Evolutionary conservation across 2,888 invertebrate species (phyloP).

Genomic region (Rhagium mordax): DNA sequence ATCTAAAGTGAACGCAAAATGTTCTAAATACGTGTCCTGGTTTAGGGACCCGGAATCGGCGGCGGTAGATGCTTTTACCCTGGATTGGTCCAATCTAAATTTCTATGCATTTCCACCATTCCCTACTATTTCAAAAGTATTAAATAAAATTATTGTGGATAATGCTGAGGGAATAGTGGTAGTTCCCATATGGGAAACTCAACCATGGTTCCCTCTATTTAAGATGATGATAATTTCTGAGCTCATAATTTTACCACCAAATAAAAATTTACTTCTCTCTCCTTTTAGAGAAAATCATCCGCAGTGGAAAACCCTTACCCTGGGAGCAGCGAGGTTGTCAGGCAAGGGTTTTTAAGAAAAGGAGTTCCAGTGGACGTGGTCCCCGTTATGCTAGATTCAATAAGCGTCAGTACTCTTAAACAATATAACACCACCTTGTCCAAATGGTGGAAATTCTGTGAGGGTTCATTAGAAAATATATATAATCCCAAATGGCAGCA

Average conservation of each 20-base stretch:
- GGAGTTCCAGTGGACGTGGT: background rate
- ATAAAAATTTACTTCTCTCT: slow-evolving; percentile 11
- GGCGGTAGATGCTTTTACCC: slow-evolving; percentile 48
- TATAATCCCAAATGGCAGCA: too few species aligned
- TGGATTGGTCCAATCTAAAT: slow-evolving; percentile 36
- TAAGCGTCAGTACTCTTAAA: background rate
- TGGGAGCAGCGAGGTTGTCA: slow-evolving; percentile 23
- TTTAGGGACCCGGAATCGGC: slow-evolving; percentile 38
- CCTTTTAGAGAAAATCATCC: slow-evolving; percentile 27
- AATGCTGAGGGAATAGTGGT: slow-evolving; percentile 31
- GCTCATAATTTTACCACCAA: slow-evolving; percentile 16
- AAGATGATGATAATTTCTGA: slow-evolving; percentile 1
- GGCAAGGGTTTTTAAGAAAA: slow-evolving; percentile 6
- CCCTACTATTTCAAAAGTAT: slow-evolving; percentile 21
- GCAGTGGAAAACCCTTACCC: slow-evolving; percentile 37
- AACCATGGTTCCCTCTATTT: slow-evolving; percentile 33
- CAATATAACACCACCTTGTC: background rate
- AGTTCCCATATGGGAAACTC: slow-evolving; percentile 21
- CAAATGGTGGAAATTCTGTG: slow-evolving; percentile 1
- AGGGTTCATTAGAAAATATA: too few species aligned
- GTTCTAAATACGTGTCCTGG: slow-evolving; percentile 43
- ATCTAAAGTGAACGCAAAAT: slow-evolving; percentile 45
- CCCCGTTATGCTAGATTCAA: background rate
- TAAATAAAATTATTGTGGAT: slow-evolving; percentile 37
- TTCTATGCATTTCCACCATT: slow-evolving; percentile 52